These are phyloP conservation scores for Podiceps cristatus DNA, from an alignment of 2,113 vertebrate genomes.

Conservation along the genomic window DNA sequence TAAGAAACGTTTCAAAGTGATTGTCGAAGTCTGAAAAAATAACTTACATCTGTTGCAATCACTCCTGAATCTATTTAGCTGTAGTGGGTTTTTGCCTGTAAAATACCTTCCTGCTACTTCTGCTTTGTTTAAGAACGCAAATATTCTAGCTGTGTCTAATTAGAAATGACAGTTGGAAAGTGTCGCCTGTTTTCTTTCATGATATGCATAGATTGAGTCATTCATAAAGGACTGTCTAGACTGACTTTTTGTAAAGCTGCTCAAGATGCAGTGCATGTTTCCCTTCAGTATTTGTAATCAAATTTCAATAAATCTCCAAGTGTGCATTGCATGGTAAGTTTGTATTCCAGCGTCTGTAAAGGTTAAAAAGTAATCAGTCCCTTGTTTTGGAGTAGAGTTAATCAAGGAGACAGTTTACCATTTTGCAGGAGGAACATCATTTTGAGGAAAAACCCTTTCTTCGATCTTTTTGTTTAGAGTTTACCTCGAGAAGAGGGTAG, in stretches of 20 bases:
- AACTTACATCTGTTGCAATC: not conserved
- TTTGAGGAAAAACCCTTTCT: not conserved
- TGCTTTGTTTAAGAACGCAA: not conserved
- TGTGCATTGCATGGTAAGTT: not conserved
- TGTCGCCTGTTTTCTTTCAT: not conserved
- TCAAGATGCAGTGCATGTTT: not conserved
- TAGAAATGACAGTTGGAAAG: not conserved
- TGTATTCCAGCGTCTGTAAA: not conserved
- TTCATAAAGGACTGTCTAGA: not conserved
- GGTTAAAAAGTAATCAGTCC: not conserved
- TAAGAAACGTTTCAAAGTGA: not conserved
- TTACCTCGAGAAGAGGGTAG: not conserved
- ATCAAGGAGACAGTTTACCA: not conserved
- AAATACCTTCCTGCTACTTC: not conserved
- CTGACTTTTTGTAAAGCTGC: not conserved
- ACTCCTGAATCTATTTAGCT: not conserved
- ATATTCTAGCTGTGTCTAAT: not conserved
- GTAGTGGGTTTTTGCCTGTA: not conserved
- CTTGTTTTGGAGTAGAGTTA: not conserved
- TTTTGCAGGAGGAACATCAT: not conserved
- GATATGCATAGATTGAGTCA: not conserved
- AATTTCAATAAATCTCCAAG: not conserved
- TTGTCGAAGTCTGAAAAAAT: not conserved
- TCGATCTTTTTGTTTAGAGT: not conserved
- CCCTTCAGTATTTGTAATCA: not conserved